phyloP scores from a whole-genome alignment of 2,797 vertebrate genomes.

The Parauchenoglanis ngamensis region DNA sequence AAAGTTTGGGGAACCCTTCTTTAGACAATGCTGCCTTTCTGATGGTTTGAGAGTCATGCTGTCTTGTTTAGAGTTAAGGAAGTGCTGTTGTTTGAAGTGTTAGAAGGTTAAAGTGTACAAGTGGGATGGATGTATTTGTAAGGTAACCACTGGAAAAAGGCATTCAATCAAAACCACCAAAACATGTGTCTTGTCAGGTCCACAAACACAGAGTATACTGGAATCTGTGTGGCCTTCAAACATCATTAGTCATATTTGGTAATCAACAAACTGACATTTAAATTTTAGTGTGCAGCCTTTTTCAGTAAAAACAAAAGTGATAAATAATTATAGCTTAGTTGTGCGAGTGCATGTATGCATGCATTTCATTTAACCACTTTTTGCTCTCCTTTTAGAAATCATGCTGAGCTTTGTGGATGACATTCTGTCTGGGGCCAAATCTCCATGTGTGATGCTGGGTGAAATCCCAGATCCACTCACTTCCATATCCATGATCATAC shows the following conservation, averaged over 20 bases:
- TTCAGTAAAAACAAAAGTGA: neutral
- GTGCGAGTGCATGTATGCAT: neutral
- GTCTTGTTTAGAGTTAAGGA: slow-evolving; percentile 1
- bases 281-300: neutral
- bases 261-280: neutral
- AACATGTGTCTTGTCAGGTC: slow-evolving; percentile 13
- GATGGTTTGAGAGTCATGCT: neutral
- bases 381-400: slow-evolving; percentile 76
- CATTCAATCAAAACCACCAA: slow-evolving; percentile 3
- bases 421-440: slow-evolving; percentile 93
- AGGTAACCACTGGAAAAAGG: neutral
- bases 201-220: neutral
- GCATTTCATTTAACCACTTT: neutral
- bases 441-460: slow-evolving; percentile 95
- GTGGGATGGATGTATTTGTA: slow-evolving; percentile 8
- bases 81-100: neutral
- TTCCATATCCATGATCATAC: slow-evolving; percentile 90
- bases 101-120: neutral
- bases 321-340: neutral
- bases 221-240: neutral
- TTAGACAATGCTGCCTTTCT: slow-evolving; percentile 15
- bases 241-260: slow-evolving; percentile 29
- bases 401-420: slow-evolving; percentile 97
- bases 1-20: slow-evolving; percentile 14
- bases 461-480: slow-evolving; percentile 90